Percentiles rank a stretch among this genome's conserved stretches.
Evolutionary conservation across 2,888 invertebrate species (phyloP).

Genomic region (Patella depressa): DNA sequence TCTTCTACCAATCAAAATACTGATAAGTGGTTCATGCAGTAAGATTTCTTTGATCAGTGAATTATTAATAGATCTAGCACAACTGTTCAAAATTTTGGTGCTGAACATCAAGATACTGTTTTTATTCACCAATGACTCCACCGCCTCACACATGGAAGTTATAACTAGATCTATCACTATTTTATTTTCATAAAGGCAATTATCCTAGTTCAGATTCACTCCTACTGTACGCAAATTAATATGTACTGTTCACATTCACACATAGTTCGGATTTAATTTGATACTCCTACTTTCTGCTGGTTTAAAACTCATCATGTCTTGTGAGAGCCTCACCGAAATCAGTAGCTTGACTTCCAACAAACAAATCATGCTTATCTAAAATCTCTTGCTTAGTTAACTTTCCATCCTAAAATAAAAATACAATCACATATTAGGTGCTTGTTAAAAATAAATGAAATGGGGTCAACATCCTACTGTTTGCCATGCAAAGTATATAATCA

Average conservation of each 20-base stretch:
- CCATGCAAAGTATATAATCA: too few species aligned
- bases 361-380: conserved; percentile 93
- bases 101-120: too few species aligned
- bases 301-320: conserved; percentile 94
- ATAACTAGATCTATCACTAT: too few species aligned
- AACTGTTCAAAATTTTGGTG: too few species aligned
- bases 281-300: conserved; percentile 3
- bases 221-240: not conserved
- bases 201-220: not conserved
- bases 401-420: conserved; percentile 77
- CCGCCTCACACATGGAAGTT: too few species aligned
- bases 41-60: too few species aligned
- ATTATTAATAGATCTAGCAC: too few species aligned
- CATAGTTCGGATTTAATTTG: not conserved
- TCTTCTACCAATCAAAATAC: too few species aligned
- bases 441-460: too few species aligned
- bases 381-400: conserved; percentile 91
- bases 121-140: too few species aligned
- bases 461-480: too few species aligned
- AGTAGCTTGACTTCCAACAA: conserved; percentile 98
- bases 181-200: not conserved
- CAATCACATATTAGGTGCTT: not conserved
- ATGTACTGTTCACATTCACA: conserved; percentile 1
- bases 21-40: too few species aligned
- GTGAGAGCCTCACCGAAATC: conserved; percentile 97